Evolutionary conservation across 2,797 vertebrate species (phyloP), one percentile per base, ranked within the genome.

Genomic region (Anguilla megastoma): DNA sequence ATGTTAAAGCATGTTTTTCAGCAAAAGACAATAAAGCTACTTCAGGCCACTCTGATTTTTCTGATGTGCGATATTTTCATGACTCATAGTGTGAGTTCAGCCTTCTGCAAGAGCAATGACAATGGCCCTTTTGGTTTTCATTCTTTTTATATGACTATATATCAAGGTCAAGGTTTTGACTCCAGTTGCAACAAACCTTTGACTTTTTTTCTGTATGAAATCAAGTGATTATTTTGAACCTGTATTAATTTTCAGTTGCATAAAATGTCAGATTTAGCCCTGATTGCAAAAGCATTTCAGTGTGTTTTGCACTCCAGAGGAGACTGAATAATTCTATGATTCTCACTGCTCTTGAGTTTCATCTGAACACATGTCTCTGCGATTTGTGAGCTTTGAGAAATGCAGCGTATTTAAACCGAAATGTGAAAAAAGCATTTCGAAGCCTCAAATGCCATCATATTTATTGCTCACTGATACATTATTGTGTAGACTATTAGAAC

Each of bases 1-100:
- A 88, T 91, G 92, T 91, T 91, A 88, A 95, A 95, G 94, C 94
- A 94, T 94, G 94, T 93, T 96, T 95, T 93, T 92, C 76, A 93
- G 92, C 50, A 41, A 90, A 90, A 63, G 58, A 36, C 56, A 79
- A 24, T 18, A 80, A 80, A 80, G 41, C 76, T 80, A 41, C 76
- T 80, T 80, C 76, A 58, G 83, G 83, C 83, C 83, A 85, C n/a
- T 56, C 30, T 12, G 83, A 30, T 30, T 85, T 85, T 85, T 36
- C 36, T 85, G 14, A 56, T 85, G 9, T 85, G 4, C 12, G 54
- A 30, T 27, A 85, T 58, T 85, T 45, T 48, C 18, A 50, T 80
- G 76, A 41, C n/a, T 80, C 18, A 8, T 21, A 80, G 36, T 30
- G 69, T 30, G 33, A 76, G 30, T 24, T 80, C 76, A 21, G 36